Percentiles rank a stretch among this genome's conserved stretches.
phyloP scores from a whole-genome alignment of 2,113 vertebrate genomes.

The Pseudorectes ferrugineus region DNA sequence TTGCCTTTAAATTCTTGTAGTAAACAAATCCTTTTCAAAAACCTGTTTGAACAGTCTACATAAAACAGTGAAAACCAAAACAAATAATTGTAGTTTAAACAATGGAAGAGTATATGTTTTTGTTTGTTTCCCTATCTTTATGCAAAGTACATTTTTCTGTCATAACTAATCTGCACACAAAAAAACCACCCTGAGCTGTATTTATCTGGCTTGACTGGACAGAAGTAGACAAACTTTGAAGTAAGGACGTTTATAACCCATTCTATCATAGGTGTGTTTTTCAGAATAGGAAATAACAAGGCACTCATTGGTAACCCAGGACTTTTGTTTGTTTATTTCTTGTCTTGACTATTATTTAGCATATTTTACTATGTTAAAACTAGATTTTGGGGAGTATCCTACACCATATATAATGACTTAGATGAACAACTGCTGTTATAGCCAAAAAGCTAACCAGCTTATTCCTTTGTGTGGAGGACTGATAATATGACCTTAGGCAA shows the following conservation, averaged over 20 bases:
- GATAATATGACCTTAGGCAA: not conserved
- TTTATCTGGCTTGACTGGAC: not conserved
- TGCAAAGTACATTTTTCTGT: not conserved
- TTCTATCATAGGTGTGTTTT: not conserved
- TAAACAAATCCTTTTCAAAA: not conserved
- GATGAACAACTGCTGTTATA: not conserved
- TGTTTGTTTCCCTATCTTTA: not conserved
- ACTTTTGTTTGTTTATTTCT: not conserved
- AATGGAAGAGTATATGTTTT: not conserved
- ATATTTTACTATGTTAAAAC: not conserved
- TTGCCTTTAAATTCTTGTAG: not conserved
- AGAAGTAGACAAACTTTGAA: not conserved
- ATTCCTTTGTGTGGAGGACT: not conserved
- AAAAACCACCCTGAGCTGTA: not conserved
- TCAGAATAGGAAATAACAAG: not conserved
- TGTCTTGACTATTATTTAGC: not conserved
- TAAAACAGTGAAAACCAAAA: not conserved
- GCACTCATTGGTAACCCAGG: not conserved
- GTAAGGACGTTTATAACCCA: not conserved
- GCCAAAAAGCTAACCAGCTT: not conserved
- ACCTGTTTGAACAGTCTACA: not conserved
- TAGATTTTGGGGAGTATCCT: not conserved
- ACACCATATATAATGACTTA: not conserved
- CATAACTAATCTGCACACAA: not conserved
- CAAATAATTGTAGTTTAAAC: not conserved